These are phyloP conservation scores for Phoebastria nigripes DNA, from an alignment of 2,797 vertebrate genomes.

Conservation along the genomic window DNA sequence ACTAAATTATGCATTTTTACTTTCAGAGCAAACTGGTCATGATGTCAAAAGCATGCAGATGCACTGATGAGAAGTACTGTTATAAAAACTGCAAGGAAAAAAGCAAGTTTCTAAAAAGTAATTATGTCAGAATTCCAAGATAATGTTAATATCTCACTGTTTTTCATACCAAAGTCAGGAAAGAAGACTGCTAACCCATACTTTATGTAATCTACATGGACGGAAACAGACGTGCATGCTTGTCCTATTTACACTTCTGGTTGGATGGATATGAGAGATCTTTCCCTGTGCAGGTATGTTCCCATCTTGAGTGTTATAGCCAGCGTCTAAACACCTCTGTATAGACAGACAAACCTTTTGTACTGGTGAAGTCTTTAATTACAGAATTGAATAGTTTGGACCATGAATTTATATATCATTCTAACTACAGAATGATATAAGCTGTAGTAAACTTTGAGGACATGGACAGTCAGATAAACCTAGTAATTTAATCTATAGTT, in stretches of 20 bases:
- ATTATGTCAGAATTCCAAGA: not conserved
- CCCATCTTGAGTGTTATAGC: not conserved
- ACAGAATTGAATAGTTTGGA: not conserved
- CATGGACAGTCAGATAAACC: not conserved
- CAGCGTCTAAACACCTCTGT: not conserved
- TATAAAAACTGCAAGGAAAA: not conserved
- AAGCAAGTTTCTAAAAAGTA: not conserved
- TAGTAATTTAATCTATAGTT: not conserved
- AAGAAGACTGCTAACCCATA: not conserved
- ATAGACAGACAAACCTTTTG: not conserved
- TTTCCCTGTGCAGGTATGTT: not conserved
- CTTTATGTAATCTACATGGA: rapidly evolving
- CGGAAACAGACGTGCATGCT: not conserved
- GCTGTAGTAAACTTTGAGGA: not conserved
- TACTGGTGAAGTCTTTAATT: not conserved
- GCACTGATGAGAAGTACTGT: not conserved
- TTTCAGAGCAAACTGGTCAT: not conserved
- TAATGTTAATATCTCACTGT: not conserved
- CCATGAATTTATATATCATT: not conserved
- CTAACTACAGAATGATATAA: not conserved
- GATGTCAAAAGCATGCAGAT: not conserved
- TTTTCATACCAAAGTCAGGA: not conserved
- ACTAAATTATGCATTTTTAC: not conserved
- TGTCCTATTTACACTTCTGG: not conserved
- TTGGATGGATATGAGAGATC: not conserved